phyloP scores from a whole-genome alignment of 2,113 vertebrate genomes.

The Epinephelus lanceolatus region DNA sequence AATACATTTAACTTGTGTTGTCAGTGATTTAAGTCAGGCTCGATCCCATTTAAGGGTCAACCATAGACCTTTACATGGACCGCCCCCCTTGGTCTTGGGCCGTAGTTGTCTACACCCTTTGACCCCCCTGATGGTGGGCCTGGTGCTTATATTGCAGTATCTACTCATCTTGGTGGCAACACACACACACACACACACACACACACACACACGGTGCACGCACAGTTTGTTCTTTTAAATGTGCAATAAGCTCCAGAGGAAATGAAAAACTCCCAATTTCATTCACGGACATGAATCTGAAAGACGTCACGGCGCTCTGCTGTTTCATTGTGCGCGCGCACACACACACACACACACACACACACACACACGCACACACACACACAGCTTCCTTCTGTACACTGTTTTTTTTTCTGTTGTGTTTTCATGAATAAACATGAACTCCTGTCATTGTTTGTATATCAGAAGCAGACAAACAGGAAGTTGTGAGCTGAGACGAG shows the following conservation, averaged over 20 bases:
- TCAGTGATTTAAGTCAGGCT: no score
- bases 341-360: constrained; percentile 19
- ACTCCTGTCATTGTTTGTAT: constrained; percentile 3
- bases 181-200: not conserved
- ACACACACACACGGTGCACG: not conserved
- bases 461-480: not conserved
- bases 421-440: constrained; percentile 47
- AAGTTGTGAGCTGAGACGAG: no score
- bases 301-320: not conserved
- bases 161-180: not conserved
- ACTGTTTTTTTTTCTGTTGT: not conserved
- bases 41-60: no score
- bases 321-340: not conserved
- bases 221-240: not conserved
- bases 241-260: not conserved
- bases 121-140: no score
- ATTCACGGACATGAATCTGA: not conserved
- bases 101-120: no score
- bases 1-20: no score
- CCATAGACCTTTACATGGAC: no score
- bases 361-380: constrained; percentile 13
- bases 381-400: constrained; percentile 5
- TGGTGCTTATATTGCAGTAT: no score
- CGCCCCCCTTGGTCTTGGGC: no score
- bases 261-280: not conserved